Conservation (phyloP, 2,797 vertebrate species). For the Eupleurogrammus muticus region DNA sequence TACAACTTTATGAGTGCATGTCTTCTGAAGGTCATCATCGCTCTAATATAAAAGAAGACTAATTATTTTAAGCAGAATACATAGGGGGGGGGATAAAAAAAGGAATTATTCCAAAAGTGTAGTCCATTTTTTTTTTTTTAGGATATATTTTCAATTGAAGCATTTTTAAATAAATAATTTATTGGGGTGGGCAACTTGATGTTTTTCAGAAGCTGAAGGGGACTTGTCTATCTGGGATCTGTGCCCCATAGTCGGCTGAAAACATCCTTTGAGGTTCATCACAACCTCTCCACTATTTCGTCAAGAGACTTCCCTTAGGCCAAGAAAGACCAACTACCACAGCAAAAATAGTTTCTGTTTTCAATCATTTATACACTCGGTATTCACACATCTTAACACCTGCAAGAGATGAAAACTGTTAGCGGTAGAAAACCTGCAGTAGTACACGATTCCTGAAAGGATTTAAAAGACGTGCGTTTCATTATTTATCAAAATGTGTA, state of each 20-base stretch:
- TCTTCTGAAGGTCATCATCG: too few relatives aligned
- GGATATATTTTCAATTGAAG: too few relatives aligned
- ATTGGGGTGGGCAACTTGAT: too few relatives aligned
- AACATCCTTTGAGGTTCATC: conserved; percentile 72
- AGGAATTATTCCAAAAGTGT: too few relatives aligned
- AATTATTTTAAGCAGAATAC: too few relatives aligned
- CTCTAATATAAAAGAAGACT: too few relatives aligned
- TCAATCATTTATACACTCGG: conserved; percentile 46
- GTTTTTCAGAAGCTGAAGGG: too few relatives aligned
- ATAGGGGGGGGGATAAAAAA: too few relatives aligned
- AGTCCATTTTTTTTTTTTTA: too few relatives aligned
- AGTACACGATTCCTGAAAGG: neutral
- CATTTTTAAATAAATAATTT: too few relatives aligned
- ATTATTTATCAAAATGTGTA: conserved; percentile 18
- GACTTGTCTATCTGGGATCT: too few relatives aligned
- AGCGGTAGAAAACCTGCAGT: conserved; percentile 10
- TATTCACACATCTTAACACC: conserved; percentile 33
- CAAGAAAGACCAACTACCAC: conserved; percentile 51
- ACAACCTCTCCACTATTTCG: conserved; percentile 59
- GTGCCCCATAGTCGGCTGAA: conserved; percentile 48
- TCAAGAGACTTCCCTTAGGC: conserved; percentile 58
- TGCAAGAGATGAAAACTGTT: conserved; percentile 7
- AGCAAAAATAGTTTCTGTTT: conserved; percentile 40
- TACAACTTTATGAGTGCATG: too few relatives aligned
- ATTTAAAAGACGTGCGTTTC: conserved; percentile 1